Evolutionary conservation across 2,888 invertebrate genomes (phyloP), one percentile per base, ranked within the genome.

Genomic region (Drosophila anomelani): DNA sequence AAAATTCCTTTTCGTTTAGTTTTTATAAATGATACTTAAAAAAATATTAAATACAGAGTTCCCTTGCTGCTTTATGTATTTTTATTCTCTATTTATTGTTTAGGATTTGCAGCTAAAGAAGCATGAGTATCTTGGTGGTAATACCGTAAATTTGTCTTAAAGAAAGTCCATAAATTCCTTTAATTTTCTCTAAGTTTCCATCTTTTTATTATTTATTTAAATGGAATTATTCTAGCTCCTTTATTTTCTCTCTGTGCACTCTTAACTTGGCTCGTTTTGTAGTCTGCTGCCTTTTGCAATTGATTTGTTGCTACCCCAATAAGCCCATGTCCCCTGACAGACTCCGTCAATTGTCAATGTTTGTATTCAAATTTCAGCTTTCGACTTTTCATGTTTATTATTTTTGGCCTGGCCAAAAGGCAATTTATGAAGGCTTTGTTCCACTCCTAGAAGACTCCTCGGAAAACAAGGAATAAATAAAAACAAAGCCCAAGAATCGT

Each of bases 391-490:
- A 64, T 47, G 61, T 66, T 80, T 70, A 77, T 79, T 84, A 71
- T 29, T 29, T 46, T 46, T 64, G 47, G 15, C 12, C 23, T 13
- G 46, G 26, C 23, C 36, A 20, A 32, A n/a, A 32, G 58, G 39
- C 68, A 72, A 85, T 84, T 88, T 85, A 84, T 85, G 88, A 77
- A 51, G 81, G 77, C 84, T 85, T 84, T 88, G 88, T 88, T 80
- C 66, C 44, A 53, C 47, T 57, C 51, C 74, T 56, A 51, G 55
- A 36, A 41, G 8, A 12, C 26, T 34, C 9, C 26, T 34, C 15
- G 4, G 44, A 12, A 8, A 1, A 3, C 29, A 12, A 1, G 23
- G 0, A 12, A 20, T 38, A 39, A 58, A 15, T 4, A 39, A 32
- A 17, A 9, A 17, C n/a, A 8, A 43, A 23, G 6, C 20, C 15